Evolutionary conservation across 2,113 vertebrate species (phyloP).

Genomic region (Caloenas nicobarica): DNA sequence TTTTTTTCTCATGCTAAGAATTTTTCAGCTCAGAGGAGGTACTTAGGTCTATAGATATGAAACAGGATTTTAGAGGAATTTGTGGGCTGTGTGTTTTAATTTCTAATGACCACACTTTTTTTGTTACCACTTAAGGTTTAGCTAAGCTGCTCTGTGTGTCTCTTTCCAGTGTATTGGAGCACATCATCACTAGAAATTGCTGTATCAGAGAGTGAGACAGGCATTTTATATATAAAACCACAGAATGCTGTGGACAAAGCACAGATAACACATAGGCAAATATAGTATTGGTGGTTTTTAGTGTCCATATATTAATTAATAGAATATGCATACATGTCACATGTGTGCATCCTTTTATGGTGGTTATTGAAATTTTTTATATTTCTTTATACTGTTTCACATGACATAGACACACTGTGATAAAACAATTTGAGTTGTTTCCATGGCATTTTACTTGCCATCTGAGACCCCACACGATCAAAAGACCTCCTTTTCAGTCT

Average conservation of each 20-base stretch:
- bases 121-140: background rate
- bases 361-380: background rate
- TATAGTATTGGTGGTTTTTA: rapidly evolving
- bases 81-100: background rate
- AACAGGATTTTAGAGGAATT: background rate
- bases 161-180: background rate
- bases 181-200: background rate
- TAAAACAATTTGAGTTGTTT: background rate
- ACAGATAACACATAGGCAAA: background rate
- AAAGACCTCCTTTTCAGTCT: background rate
- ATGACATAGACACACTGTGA: background rate
- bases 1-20: background rate
- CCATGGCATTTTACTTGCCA: background rate
- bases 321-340: background rate
- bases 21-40: background rate
- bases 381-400: background rate
- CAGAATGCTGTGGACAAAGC: background rate
- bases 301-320: background rate
- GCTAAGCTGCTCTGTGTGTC: background rate
- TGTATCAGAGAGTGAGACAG: background rate
- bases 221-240: background rate
- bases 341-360: background rate
- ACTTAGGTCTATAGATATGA: background rate
- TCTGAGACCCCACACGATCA: background rate
- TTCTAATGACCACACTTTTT: background rate